Percentiles rank a stretch among this genome's conserved stretches.
phyloP scores from a whole-genome alignment of 2,797 vertebrate species.

The Crenichthys baileyi region DNA sequence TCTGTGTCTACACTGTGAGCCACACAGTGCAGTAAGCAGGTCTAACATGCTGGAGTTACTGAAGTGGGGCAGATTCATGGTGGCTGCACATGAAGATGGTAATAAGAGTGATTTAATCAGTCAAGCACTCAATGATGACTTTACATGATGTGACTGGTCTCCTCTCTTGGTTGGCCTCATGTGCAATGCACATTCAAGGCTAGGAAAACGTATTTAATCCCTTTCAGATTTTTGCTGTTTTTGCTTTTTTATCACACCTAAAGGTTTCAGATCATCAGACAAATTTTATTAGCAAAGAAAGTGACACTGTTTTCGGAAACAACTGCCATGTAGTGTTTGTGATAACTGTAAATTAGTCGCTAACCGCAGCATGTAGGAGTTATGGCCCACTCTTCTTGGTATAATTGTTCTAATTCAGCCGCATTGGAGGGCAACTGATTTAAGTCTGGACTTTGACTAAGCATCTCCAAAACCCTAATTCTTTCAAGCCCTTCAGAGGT shows the following conservation, averaged over 20 bases:
- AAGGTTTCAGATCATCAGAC: neutral
- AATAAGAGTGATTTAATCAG: constrained; percentile 28
- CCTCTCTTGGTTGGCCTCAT: constrained; percentile 49
- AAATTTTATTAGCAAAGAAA: neutral
- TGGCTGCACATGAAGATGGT: constrained; percentile 34
- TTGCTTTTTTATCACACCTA: neutral
- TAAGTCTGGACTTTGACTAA: neutral
- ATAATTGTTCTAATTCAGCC: neutral
- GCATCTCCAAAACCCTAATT: neutral
- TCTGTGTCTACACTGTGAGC: constrained; percentile 30
- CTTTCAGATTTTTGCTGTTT: neutral
- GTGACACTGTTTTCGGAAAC: neutral
- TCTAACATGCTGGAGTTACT: constrained; percentile 14
- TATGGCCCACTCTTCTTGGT: neutral
- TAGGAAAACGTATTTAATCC: neutral
- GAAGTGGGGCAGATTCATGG: constrained; percentile 42
- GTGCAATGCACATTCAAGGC: constrained; percentile 31
- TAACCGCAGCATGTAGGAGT: neutral
- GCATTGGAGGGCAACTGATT: neutral
- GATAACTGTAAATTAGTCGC: neutral
- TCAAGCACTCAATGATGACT: constrained; percentile 33
- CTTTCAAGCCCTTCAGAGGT: neutral
- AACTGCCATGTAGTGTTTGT: neutral
- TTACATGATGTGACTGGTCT: constrained; percentile 50
- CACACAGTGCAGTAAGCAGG: neutral